Percentiles rank a stretch among this genome's conserved stretches.
Conservation (phyloP, 2,113 vertebrate genomes). For the Gallinago jamesoni region DNA sequence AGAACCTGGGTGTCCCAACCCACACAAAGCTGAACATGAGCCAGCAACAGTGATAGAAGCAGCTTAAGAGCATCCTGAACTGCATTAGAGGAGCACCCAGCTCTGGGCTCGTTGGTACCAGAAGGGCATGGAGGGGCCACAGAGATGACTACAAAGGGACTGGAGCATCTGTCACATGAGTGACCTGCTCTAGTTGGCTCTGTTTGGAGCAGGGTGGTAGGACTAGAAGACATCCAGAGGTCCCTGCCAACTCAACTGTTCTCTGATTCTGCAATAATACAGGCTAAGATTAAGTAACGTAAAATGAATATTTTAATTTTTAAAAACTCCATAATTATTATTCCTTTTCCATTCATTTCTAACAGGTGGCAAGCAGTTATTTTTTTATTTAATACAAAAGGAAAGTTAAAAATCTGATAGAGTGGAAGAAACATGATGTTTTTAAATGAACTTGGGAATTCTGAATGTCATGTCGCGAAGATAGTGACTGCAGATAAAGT, state of each 20-base stretch:
- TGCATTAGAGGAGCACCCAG: neutral
- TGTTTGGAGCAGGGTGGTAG: neutral
- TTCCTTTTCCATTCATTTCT: neutral
- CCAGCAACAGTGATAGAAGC: fast-evolving
- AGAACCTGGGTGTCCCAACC: neutral
- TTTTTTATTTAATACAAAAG: neutral
- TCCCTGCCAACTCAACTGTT: neutral
- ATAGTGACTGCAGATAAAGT: neutral
- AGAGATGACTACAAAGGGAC: neutral
- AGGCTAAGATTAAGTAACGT: neutral
- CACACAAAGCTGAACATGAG: neutral
- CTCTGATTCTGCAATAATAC: neutral
- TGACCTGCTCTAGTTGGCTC: neutral
- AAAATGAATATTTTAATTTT: neutral
- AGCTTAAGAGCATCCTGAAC: neutral
- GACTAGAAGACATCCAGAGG: neutral
- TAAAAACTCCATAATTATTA: neutral
- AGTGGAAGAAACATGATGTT: neutral
- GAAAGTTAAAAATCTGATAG: neutral
- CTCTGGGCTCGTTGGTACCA: neutral
- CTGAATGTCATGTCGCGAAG: neutral
- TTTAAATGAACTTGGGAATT: neutral
- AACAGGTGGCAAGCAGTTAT: neutral
- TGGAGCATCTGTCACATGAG: neutral
- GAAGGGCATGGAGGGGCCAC: neutral